Evolutionary conservation across 1,140 invertebrate species (phyloP).

Genomic region (Ladona fulva): DNA sequence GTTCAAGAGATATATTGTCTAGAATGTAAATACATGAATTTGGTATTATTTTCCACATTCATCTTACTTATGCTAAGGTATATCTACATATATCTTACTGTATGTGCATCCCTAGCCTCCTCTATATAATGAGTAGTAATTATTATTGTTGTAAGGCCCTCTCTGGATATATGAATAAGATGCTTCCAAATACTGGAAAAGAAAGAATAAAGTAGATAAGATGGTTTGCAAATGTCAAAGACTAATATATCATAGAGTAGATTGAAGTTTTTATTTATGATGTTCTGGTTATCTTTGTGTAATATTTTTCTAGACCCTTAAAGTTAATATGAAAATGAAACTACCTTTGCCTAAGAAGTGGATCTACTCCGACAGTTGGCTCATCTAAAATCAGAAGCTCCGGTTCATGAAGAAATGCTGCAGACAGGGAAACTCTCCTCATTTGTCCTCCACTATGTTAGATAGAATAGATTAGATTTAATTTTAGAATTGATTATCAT

Average conservation of each 20-base stretch:
- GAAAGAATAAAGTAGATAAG: background rate
- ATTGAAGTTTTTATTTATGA: background rate
- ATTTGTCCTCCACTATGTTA: slow-evolving; percentile 69
- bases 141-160: slow-evolving; percentile 33
- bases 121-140: slow-evolving; percentile 53
- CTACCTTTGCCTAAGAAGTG: slow-evolving; percentile 39
- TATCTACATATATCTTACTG: slow-evolving; percentile 26
- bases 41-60: too few relatives aligned
- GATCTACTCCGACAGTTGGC: slow-evolving; percentile 72
- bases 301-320: background rate
- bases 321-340: background rate
- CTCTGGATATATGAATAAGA: slow-evolving; percentile 37
- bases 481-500: too few relatives aligned
- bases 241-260: background rate
- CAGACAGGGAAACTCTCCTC: slow-evolving; percentile 76
- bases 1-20: too few relatives aligned
- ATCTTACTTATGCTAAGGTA: too few relatives aligned
- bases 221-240: background rate
- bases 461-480: too few relatives aligned
- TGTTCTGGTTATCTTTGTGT: background rate
- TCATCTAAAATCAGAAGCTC: slow-evolving; percentile 88
- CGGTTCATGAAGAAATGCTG: slow-evolving; percentile 78
- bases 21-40: too few relatives aligned
- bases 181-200: slow-evolving; percentile 45
- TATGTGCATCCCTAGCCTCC: slow-evolving; percentile 43